Conservation (phyloP, 2,113 vertebrate species). For the Gnathonemus echidnorhynchus region DNA sequence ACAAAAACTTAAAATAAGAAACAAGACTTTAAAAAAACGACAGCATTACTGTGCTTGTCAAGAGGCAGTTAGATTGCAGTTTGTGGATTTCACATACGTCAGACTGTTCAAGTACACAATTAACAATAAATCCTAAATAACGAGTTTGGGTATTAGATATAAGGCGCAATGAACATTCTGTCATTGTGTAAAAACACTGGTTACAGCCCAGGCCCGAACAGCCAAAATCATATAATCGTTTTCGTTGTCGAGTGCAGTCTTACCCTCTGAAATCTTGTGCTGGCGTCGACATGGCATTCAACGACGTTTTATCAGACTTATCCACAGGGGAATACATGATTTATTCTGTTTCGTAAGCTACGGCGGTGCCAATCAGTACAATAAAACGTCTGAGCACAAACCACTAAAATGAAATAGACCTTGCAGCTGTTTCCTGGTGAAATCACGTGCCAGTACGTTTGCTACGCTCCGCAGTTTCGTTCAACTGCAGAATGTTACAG, state of each 20-base stretch:
- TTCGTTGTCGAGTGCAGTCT: slow-evolving; percentile 20
- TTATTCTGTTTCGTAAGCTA: neutral
- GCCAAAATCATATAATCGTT: neutral
- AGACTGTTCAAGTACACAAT: too few species aligned
- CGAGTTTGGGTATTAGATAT: neutral
- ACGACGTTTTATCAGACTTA: slow-evolving; percentile 37
- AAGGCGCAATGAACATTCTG: neutral
- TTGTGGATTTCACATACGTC: too few species aligned
- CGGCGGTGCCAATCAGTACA: neutral
- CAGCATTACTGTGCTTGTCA: neutral
- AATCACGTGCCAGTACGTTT: neutral
- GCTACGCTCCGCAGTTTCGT: neutral
- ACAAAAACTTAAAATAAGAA: neutral
- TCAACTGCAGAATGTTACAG: neutral
- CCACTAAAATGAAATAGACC: neutral
- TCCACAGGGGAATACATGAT: slow-evolving; percentile 45
- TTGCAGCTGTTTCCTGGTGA: neutral
- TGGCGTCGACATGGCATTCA: slow-evolving; percentile 34
- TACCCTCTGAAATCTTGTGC: slow-evolving; percentile 53
- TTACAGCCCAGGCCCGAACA: neutral
- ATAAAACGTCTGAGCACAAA: neutral
- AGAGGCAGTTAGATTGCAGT: too few species aligned
- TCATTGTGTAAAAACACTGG: neutral
- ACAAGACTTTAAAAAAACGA: neutral
- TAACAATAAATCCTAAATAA: too few species aligned